These are phyloP conservation scores for Lypha dubia DNA, from an alignment of 2,888 invertebrate species.

Conservation along the genomic window DNA sequence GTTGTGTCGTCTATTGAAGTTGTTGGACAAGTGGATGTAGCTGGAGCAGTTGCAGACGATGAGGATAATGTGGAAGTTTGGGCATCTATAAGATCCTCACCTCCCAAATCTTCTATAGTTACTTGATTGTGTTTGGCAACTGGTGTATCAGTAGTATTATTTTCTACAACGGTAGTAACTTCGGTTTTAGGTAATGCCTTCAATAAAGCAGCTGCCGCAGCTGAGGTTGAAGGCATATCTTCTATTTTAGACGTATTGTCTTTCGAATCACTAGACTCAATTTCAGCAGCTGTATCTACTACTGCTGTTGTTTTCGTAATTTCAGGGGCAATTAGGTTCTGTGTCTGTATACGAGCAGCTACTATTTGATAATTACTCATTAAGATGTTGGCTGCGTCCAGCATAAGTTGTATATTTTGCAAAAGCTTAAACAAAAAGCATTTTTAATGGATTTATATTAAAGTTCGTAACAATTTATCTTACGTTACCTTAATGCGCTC, in stretches of 20 bases:
- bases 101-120: constrained; percentile 82
- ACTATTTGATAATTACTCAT: constrained; percentile 96
- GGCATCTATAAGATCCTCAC: constrained; percentile 78
- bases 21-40: constrained; percentile 27
- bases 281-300: constrained; percentile 11
- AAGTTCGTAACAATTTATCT: constrained; percentile 6
- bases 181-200: constrained; percentile 75
- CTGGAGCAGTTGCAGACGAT: neutral
- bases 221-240: constrained; percentile 60
- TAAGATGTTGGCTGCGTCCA: constrained; percentile 96
- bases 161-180: constrained; percentile 15
- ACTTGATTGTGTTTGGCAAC: constrained; percentile 76
- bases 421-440: constrained; percentile 85
- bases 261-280: constrained; percentile 50
- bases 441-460: neutral
- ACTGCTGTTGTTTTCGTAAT: constrained; percentile 21
- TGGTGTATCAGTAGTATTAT: constrained; percentile 41
- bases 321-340: constrained; percentile 74
- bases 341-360: constrained; percentile 85
- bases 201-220: constrained; percentile 73
- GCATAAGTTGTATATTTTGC: constrained; percentile 92
- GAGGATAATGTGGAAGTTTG: constrained; percentile 39
- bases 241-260: constrained; percentile 48
- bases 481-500: constrained; percentile 91
- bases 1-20: constrained; percentile 60